Evolutionary conservation across 2,113 vertebrate species (phyloP), one percentile per base, ranked within the genome.

Genomic region (Larimichthys crocea): DNA sequence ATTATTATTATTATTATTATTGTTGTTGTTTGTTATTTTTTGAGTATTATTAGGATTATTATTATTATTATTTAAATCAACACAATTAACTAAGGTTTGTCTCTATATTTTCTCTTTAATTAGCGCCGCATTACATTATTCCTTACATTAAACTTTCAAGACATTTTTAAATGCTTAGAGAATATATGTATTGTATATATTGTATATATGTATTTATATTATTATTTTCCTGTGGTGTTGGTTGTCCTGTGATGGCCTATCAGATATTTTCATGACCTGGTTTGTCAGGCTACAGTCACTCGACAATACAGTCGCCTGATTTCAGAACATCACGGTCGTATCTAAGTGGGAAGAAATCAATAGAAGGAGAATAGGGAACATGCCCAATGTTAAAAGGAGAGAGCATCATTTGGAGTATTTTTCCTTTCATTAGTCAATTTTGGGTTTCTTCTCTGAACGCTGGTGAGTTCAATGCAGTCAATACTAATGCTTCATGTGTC

Each of bases 401-500:
- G 3, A 24, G 57, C 17, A 50, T 71, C 42, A 26, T 40, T 62
- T 49, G 16, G 26, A 24, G 55, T 11, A 4, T 48, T 64, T 50
- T 35, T 53, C 1, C 11, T 44, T 31, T 59, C 7, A 55, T 75
- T 24, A 62, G 14, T 56, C 80, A 72, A 16, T 72, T 74, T 56
- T 26, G 26, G 31, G 44, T 85, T 74, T 55, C 6, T 46, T 64
- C 17, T 42, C 11, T 49, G 3, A 29, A 35, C 0, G 11, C 31
- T 66, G 35, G 72, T 74, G 64, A 59, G 40, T 72, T 81, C 26
- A 29, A 4, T 26, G 26, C 26, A 49, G 40, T 79, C 63, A 70
- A 17, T 44, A 40, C 59, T 56, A 83, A 83, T 80, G 82, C 56
- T 55, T 69, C 44, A 49, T 52, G 56, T 72, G 69, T 40, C n/a